phyloP scores from a whole-genome alignment of 2,797 vertebrate species.

The Streptopelia turtur region DNA sequence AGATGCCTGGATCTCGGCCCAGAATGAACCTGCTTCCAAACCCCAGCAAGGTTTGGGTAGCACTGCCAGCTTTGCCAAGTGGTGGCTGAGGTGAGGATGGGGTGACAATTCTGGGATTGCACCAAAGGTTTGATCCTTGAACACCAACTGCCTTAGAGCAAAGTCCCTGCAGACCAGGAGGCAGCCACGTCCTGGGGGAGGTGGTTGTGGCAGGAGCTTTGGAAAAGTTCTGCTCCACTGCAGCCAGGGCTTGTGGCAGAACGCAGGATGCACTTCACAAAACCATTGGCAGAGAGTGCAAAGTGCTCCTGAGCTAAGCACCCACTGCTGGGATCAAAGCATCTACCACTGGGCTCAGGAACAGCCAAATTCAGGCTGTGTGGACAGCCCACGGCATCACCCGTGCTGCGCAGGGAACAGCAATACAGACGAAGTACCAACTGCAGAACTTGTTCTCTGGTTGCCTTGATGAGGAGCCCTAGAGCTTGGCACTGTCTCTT shows the following conservation, averaged over 20 bases:
- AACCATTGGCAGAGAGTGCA: neutral
- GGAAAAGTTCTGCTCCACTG: neutral
- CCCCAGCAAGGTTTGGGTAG: neutral
- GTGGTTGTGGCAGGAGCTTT: neutral
- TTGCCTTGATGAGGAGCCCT: neutral
- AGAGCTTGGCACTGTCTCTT: neutral
- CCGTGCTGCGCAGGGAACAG: neutral
- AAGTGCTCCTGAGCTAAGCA: neutral
- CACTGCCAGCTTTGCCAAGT: neutral
- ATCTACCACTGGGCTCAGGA: neutral
- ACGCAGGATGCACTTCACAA: neutral
- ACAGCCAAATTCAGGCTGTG: neutral
- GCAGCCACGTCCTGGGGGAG: neutral
- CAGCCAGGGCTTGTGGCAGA: neutral
- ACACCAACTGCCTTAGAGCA: neutral
- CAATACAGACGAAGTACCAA: neutral
- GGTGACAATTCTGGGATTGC: neutral
- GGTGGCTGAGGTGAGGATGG: neutral
- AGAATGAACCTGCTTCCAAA: neutral
- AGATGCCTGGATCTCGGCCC: neutral
- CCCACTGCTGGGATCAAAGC: neutral
- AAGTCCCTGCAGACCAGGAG: neutral
- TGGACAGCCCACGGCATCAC: neutral
- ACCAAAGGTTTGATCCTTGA: neutral
- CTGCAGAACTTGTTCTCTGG: neutral